Percentiles rank a stretch among this genome's conserved stretches.
Evolutionary conservation across 2,113 vertebrate species (phyloP).

Genomic region (Chaetorhynchus papuensis): DNA sequence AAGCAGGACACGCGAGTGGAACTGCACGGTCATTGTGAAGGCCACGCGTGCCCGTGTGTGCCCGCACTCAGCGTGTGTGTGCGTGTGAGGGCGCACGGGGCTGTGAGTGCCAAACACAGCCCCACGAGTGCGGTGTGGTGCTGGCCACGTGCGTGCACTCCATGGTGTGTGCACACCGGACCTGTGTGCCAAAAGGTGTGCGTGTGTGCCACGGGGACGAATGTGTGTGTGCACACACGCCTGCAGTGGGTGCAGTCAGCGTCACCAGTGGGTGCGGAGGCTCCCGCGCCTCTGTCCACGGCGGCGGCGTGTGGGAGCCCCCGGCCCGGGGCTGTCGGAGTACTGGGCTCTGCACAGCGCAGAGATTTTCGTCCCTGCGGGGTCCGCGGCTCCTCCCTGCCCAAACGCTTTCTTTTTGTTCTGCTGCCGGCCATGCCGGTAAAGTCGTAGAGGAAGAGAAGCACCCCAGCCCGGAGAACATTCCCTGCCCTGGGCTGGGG

Average conservation of each 20-base stretch:
- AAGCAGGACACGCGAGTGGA: background rate
- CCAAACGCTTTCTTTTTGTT: background rate
- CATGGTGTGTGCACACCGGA: rapidly evolving
- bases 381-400: background rate
- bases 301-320: background rate
- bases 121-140: rapidly evolving
- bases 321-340: background rate
- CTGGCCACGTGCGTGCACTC: rapidly evolving
- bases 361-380: background rate
- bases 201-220: rapidly evolving
- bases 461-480: background rate
- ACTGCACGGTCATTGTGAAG: rapidly evolving
- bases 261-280: background rate
- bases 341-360: background rate
- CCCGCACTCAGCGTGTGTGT: rapidly evolving
- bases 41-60: rapidly evolving
- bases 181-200: background rate
- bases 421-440: background rate
- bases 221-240: rapidly evolving
- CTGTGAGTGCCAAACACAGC: background rate
- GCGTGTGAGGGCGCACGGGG: rapidly evolving
- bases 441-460: background rate
- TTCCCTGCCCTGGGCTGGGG: no score
- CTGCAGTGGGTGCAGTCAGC: background rate
- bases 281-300: rapidly evolving